A percentile compares a stretch with the other conserved stretches of the same genome.
phyloP scores from a whole-genome alignment of 2,888 invertebrate species.

The Myopa testacea region DNA sequence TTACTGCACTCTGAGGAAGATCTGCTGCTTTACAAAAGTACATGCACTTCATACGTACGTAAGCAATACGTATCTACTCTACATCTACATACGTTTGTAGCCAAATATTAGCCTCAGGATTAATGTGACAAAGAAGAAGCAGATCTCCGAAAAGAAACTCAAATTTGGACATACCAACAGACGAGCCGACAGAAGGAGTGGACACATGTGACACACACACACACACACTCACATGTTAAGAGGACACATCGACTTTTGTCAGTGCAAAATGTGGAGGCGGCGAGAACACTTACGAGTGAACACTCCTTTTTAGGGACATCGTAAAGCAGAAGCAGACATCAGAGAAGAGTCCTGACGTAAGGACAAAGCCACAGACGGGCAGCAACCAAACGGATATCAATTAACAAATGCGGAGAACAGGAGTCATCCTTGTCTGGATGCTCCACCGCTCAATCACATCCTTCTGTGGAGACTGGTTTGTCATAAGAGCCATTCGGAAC shows the following conservation, averaged over 20 bases:
- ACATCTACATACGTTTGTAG: not conserved
- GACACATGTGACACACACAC: no score
- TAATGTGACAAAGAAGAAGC: not conserved
- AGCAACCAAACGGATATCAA: constrained; percentile 48
- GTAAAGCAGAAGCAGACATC: not conserved
- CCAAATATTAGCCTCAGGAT: not conserved
- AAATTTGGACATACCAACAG: no score
- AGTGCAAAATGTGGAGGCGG: not conserved
- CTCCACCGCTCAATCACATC: not conserved
- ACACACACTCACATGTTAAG: no score
- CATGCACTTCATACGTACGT: no score
- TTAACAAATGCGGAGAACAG: constrained; percentile 52
- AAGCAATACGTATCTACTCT: no score
- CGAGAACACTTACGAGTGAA: constrained; percentile 32
- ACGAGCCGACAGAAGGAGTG: no score
- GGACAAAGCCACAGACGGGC: not conserved
- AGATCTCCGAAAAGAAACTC: not conserved
- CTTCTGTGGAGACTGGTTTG: not conserved
- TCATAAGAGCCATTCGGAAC: not conserved
- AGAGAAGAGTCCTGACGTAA: not conserved
- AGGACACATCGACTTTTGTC: no score
- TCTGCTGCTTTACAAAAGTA: no score
- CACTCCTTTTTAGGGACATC: constrained; percentile 11
- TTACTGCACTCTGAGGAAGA: no score
- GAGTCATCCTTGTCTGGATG: not conserved